Evolutionary conservation across 2,113 vertebrate species (phyloP).

Genomic region (Microtus ochrogaster): DNA sequence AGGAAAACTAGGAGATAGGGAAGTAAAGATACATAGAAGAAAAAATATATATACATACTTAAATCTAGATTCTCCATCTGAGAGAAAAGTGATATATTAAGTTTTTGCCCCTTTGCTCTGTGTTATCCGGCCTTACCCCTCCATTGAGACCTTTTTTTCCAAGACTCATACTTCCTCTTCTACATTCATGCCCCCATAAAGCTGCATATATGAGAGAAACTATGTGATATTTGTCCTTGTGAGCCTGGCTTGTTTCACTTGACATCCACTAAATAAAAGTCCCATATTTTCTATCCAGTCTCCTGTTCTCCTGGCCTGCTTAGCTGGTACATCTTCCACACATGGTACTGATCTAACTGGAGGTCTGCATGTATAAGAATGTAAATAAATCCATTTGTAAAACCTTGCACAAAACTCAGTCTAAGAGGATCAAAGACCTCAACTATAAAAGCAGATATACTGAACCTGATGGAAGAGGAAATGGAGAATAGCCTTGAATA

Average conservation of each 20-base stretch:
- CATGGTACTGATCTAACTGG: neutral
- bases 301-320: neutral
- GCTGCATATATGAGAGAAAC: neutral
- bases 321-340: neutral
- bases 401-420: neutral
- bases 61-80: neutral
- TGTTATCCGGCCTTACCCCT: neutral
- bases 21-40: no score
- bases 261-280: neutral
- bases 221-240: neutral
- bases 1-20: no score
- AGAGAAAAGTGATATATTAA: neutral
- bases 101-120: neutral
- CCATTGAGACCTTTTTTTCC: neutral
- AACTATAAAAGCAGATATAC: neutral
- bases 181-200: neutral
- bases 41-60: neutral
- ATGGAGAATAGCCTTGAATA: no score
- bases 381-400: neutral
- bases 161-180: no score
- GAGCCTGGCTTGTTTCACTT: neutral
- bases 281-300: neutral
- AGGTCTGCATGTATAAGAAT: neutral
- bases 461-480: neutral
- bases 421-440: neutral